Base-by-base conservation (phyloP, 1,140 invertebrate genomes). In the Battus philenor region DNA sequence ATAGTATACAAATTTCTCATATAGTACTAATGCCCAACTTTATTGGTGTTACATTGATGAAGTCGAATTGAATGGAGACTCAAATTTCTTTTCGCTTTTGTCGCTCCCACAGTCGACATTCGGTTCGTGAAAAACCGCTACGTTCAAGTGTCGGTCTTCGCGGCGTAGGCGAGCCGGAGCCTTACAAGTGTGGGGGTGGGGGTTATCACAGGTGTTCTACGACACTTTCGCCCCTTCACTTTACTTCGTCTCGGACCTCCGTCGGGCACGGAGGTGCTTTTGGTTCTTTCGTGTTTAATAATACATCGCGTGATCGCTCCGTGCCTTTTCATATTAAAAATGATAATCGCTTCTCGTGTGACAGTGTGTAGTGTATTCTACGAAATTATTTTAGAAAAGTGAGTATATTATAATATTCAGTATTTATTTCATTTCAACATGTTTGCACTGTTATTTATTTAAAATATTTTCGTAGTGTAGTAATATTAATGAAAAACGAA, bases 181-280 rank as follows among this genome's bases (percentile, higher is more conserved):
- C 83, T 63, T 73, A 76, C 77, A 80, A 82, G 79, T 78, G 76
- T 51, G 44, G 54, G 38, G 54, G 47, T 38, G 50, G 57, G 53
- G 56, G 50, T 12, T 18, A 52, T 58, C 80, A 39, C 36, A 84
- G 80, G 79, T 83, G 81, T 67, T 72, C 67, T 68, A 68, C 54
- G 63, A 55, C 60, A 55, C 50, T 54, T 52, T 52, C 53, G 44
- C 32, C 36, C 50, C 50, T 39, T 16, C 50, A 31, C 43, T 57
- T 68, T 68, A 83, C 59, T 78, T 55, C 41, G 43, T 38, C 51
- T 24, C 38, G 64, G 61, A 44, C 57, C 59, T 33, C 64, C 54
- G 38, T 18, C 45, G 34, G 38, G 53, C 34, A 50, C 43, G 60
- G 63, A 50, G 65, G 64, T 26, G 36, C 13, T 9, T 39, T 16